phyloP scores from a whole-genome alignment of 2,888 invertebrate species.

The Zaprionus lineosus region DNA sequence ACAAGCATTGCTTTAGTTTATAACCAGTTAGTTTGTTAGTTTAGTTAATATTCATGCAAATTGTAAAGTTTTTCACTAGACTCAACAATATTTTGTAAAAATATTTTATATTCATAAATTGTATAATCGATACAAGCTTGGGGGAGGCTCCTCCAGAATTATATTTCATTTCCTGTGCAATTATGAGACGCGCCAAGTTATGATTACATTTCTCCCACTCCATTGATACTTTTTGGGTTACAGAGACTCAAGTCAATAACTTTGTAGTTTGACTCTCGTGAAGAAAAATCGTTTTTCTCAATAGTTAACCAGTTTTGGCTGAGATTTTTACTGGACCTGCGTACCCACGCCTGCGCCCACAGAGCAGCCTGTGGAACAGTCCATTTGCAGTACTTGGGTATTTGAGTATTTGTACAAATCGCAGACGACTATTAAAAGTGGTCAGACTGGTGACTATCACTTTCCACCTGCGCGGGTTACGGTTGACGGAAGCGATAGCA shows the following conservation, averaged over 20 bases:
- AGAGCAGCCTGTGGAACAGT: constrained; percentile 6
- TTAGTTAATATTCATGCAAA: constrained; percentile 33
- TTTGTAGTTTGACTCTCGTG: too few species aligned
- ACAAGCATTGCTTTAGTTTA: constrained; percentile 21
- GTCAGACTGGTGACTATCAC: constrained; percentile 62
- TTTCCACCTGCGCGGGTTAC: constrained; percentile 45
- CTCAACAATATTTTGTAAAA: constrained; percentile 51
- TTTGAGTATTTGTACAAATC: constrained; percentile 40
- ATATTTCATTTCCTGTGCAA: too few species aligned
- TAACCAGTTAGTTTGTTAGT: constrained; percentile 51
- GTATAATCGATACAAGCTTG: too few species aligned
- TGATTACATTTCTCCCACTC: too few species aligned
- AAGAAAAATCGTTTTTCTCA: too few species aligned
- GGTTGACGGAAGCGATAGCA: constrained; percentile 66
- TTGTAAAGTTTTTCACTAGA: constrained; percentile 44
- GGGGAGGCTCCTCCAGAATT: too few species aligned
- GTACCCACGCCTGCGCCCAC: constrained; percentile 8
- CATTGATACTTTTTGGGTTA: too few species aligned
- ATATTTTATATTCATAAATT: constrained; percentile 41
- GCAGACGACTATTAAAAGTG: constrained; percentile 48
- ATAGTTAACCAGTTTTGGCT: constrained; percentile 52
- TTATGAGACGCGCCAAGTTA: too few species aligned
- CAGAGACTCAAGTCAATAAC: too few species aligned
- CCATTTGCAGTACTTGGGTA: too few species aligned
- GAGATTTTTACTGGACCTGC: constrained; percentile 15